Conservation (phyloP, 1,140 invertebrate species). For the Ericerus pela region DNA sequence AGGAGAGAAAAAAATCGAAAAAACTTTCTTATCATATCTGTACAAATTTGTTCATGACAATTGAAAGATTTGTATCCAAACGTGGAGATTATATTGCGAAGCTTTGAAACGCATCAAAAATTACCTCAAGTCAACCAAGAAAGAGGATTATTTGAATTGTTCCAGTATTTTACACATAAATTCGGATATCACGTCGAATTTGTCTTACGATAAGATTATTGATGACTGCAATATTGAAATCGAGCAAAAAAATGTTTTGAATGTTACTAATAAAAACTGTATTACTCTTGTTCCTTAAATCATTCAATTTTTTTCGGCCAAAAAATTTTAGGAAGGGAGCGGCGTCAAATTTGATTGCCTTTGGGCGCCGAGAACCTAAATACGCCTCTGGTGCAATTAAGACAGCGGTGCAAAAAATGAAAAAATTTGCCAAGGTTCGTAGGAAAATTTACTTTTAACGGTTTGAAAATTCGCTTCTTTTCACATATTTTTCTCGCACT, state of each 20-base stretch:
- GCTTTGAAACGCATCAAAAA: slow-evolving; percentile 16
- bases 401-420: too few relatives aligned
- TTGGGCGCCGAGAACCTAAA: too few relatives aligned
- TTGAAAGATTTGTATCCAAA: not conserved
- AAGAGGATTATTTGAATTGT: slow-evolving; percentile 9
- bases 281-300: too few relatives aligned
- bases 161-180: slow-evolving; percentile 6
- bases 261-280: too few relatives aligned
- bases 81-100: not conserved
- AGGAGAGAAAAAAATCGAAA: not conserved
- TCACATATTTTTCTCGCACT: too few relatives aligned
- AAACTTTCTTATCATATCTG: not conserved
- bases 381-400: too few relatives aligned
- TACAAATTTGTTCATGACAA: not conserved
- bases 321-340: too few relatives aligned
- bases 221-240: slow-evolving; percentile 10
- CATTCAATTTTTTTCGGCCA: too few relatives aligned
- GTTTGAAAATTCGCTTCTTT: too few relatives aligned
- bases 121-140: slow-evolving; percentile 13
- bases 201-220: slow-evolving; percentile 12
- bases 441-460: too few relatives aligned
- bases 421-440: too few relatives aligned
- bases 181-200: not conserved
- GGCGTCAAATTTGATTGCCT: too few relatives aligned
- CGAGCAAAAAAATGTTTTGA: slow-evolving; percentile 8